phyloP scores from a whole-genome alignment of 2,797 vertebrate species.

The Lepus townsendii region DNA sequence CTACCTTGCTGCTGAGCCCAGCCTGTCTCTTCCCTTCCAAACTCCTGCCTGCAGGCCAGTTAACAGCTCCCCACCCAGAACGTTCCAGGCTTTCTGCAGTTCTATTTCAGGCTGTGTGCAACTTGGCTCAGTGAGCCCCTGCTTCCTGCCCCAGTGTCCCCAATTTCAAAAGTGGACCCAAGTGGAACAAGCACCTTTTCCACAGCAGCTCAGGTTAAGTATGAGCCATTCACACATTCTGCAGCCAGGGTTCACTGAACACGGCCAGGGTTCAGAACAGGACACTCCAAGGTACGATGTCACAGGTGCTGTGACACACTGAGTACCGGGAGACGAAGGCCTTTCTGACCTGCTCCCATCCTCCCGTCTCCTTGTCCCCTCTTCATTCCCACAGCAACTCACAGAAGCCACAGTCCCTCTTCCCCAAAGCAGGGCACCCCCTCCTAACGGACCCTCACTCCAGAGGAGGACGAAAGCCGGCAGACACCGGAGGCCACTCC shows the following conservation, averaged over 20 bases:
- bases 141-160: not conserved
- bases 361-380: not conserved
- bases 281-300: not conserved
- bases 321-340: not conserved
- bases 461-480: too few species aligned
- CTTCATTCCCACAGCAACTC: not conserved
- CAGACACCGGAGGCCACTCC: not conserved
- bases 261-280: not conserved
- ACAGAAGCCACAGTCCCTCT: not conserved
- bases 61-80: not conserved
- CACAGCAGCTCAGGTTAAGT: not conserved
- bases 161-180: slow-evolving; percentile 20
- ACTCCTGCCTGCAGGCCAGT: not conserved
- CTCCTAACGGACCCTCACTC: too few species aligned
- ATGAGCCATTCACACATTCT: not conserved
- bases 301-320: not conserved
- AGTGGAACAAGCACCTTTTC: not conserved
- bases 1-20: not conserved
- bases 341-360: not conserved
- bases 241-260: not conserved
- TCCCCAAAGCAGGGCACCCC: not conserved
- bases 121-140: not conserved
- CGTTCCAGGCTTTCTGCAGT: not conserved
- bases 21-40: slow-evolving; percentile 65
- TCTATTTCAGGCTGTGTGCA: not conserved